phyloP scores from a whole-genome alignment of 30 jellyfish, hydroid and myxozoan species.

The Cassiopea andromeda region DNA sequence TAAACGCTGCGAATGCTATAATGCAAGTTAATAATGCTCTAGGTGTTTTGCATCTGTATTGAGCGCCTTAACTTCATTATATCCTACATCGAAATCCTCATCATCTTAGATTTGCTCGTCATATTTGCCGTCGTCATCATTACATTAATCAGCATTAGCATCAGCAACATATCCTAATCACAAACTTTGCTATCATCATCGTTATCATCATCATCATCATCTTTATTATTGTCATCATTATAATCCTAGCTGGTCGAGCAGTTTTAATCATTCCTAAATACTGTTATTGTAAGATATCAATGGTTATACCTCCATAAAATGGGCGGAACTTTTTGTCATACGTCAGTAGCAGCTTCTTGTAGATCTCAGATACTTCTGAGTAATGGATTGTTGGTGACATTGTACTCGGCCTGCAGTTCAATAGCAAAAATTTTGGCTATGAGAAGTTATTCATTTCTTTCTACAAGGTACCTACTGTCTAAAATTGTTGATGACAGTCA shows the following conservation, averaged over 20 bases:
- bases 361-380: conserved; percentile 31
- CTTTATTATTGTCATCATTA: no score
- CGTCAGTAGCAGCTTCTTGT: conserved; percentile 12
- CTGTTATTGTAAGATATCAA: background rate
- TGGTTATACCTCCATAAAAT: conserved; percentile 72
- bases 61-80: background rate
- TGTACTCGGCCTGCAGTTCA: conserved; percentile 13
- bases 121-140: background rate
- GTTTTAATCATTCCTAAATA: background rate
- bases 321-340: conserved; percentile 72
- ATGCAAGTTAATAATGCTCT: background rate
- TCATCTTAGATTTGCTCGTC: background rate
- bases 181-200: no score
- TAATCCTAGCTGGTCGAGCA: background rate
- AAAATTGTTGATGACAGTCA: background rate
- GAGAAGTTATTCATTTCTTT: background rate
- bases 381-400: conserved; percentile 33
- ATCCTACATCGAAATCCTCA: background rate
- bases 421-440: background rate
- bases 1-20: background rate
- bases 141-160: no score
- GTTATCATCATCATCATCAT: background rate
- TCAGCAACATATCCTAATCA: no score
- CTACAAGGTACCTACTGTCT: background rate
- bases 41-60: background rate